phyloP scores from a whole-genome alignment of 2,113 vertebrate genomes.

The Larimichthys crocea region DNA sequence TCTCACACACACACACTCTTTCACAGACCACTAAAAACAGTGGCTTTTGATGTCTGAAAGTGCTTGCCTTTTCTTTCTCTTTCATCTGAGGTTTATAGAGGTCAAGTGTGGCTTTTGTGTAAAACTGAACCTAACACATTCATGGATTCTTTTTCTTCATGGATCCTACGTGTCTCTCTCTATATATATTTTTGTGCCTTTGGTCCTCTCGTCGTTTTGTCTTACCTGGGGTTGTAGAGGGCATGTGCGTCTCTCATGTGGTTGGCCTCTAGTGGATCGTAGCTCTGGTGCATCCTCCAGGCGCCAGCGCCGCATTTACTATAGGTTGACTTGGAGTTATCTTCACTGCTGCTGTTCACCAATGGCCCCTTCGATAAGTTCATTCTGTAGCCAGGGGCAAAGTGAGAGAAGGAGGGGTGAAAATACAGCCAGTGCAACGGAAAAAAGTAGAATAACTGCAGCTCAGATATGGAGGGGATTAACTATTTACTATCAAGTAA shows the following conservation, averaged over 20 bases:
- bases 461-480: background rate
- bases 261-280: slow-evolving; percentile 84
- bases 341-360: slow-evolving; percentile 87
- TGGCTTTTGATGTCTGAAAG: slow-evolving; percentile 42
- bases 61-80: slow-evolving; percentile 51
- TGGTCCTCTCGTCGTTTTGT: background rate
- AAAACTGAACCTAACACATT: slow-evolving; percentile 38
- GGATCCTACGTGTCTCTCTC: background rate
- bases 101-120: slow-evolving; percentile 52
- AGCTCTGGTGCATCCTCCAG: slow-evolving; percentile 88
- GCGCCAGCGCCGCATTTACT: slow-evolving; percentile 86
- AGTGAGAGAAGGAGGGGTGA: slow-evolving; percentile 65
- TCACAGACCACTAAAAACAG: slow-evolving; percentile 36
- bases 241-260: slow-evolving; percentile 88
- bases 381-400: slow-evolving; percentile 80
- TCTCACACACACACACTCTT: background rate
- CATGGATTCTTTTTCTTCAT: slow-evolving; percentile 37
- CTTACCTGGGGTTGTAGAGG: slow-evolving; percentile 85
- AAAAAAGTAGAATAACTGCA: slow-evolving; percentile 27
- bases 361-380: slow-evolving; percentile 88
- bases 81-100: slow-evolving; percentile 45
- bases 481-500: background rate
- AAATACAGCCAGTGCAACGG: slow-evolving; percentile 32
- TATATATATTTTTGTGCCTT: background rate
- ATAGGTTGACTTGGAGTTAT: slow-evolving; percentile 82